These are phyloP conservation scores for Gallinago jamesoni DNA, from an alignment of 2,113 vertebrate species.

Conservation along the genomic window DNA sequence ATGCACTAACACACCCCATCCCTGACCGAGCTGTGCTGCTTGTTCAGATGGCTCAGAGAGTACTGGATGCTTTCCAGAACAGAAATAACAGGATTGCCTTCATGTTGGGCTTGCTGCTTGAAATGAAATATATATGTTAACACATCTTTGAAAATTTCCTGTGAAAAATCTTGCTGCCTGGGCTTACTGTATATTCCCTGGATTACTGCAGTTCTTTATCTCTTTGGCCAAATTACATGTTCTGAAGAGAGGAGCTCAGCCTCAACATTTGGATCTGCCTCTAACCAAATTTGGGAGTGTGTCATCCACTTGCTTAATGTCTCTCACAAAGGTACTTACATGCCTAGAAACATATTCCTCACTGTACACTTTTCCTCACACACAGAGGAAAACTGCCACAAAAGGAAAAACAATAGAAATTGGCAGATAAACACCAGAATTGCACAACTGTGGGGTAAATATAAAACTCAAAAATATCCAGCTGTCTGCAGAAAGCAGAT, in stretches of 20 bases:
- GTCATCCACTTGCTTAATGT: constrained; percentile 7
- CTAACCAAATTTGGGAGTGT: constrained; percentile 52
- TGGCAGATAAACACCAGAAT: background rate
- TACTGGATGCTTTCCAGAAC: constrained; percentile 52
- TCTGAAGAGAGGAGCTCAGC: background rate
- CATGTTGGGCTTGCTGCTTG: background rate
- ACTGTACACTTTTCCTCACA: background rate
- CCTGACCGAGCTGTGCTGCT: background rate
- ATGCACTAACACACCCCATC: background rate
- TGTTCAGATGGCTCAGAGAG: constrained; percentile 7
- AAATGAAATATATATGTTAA: constrained; percentile 31
- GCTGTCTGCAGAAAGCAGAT: constrained; percentile 73
- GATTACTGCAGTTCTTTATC: background rate
- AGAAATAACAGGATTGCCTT: constrained; percentile 58
- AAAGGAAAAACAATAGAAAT: background rate
- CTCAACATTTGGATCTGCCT: background rate
- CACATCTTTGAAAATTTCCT: background rate
- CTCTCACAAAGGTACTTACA: background rate
- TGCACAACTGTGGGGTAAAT: constrained; percentile 39
- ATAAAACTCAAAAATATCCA: constrained; percentile 79
- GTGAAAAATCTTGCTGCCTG: background rate
- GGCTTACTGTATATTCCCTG: background rate
- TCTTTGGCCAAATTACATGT: background rate
- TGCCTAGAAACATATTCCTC: background rate
- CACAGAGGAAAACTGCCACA: background rate